Base-by-base conservation (phyloP, 2,797 vertebrate genomes). In the Graptemys geographica region DNA sequence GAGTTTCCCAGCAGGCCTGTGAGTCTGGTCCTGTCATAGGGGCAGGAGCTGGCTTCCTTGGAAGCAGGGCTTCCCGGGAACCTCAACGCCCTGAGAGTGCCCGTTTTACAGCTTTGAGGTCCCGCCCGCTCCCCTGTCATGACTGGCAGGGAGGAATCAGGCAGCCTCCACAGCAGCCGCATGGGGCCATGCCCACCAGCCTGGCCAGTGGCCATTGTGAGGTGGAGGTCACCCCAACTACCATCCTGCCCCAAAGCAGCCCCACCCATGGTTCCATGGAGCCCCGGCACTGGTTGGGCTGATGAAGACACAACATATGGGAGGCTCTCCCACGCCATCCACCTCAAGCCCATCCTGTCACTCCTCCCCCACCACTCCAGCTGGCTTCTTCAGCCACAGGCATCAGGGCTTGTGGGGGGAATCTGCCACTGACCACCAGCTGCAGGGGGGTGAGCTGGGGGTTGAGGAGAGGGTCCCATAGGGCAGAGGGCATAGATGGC, bases 401-500 rank as follows among this genome's bases (percentile, higher is more conserved):
- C 16, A 3, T 12, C 10, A 11, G 56, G 41, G 25, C 41, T 69
- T 8, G 62, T 33, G 13, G 8, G n/a, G 18, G n/a, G 16, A 59
- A 9, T 5, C 78, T 23, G 51, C 33, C 10, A 19, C 41, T 12
- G 31, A 0, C 59, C 51, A 11, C 15, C 0, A 49, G 28, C 13
- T 1, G 0, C 41, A 2, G 10, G 1, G n/a, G 44, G 80, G 23
- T 11, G 11, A n/a, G 69, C 69, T 7, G 57, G 62, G 59, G 5
- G 11, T 8, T 31, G 1, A 0, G 5, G 23, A 37, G 47, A 84
- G 0, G 0, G 1, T 51, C 62, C n/a, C 59, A 0, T 1, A 47
- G 52, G 55, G 57, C 19, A n/a, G 19, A 27, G 6, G 28, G 25
- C 31, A 53, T 15, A 51, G 47, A 53, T 33, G 27, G 15, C 18